Evolutionary conservation across 2,888 invertebrate species (phyloP), one percentile per base, ranked within the genome.

Genomic region (Omphaloscelis lunosa): DNA sequence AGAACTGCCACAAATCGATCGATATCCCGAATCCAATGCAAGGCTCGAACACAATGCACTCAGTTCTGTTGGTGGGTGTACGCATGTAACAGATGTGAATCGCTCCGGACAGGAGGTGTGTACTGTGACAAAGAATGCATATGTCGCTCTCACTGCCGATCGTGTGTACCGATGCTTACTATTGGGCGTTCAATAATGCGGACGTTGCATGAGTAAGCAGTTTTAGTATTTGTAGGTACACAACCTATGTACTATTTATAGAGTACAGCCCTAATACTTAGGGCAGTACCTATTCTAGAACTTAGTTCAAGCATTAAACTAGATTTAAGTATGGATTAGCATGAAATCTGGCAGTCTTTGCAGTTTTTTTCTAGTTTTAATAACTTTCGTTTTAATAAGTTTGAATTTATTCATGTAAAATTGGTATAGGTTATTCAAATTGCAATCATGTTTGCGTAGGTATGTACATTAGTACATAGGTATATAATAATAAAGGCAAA

Each of bases 81-180:
- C 90, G 92, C 92, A 81, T 92, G 93, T 93, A 93, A 95, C 96
- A 96, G 96, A 96, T 96, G 96, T 91, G 91, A 86, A 89, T 82
- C 77, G 86, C 87, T 90, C 86, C 89, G 88, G 89, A 84, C 82
- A 90, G 89, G 94, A 94, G 95, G 95, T 93, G 93, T 92, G 90
- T 85, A 86, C 90, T 85, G 82, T 86, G 89, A 95, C 95, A 95
- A 93, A 91, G 92, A 89, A 91, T 91, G 91, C 96, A 96, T 95
- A 96, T 96, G 95, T 95, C 95, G 92, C 87, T 74, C 75, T 80
- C 73, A 70, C 72, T 78, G 79, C 80, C 72, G 78, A 71, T 53
- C 80, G 88, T 84, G 86, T 88, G 83, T 77, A 71, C 89, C 72
- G 75, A 86, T 88, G 86, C 87, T 91, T 90, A 89, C 94, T 84